Percentiles rank a stretch among this genome's conserved stretches.
phyloP scores from a whole-genome alignment of 2,113 vertebrate species.

The Carassius gibelio region DNA sequence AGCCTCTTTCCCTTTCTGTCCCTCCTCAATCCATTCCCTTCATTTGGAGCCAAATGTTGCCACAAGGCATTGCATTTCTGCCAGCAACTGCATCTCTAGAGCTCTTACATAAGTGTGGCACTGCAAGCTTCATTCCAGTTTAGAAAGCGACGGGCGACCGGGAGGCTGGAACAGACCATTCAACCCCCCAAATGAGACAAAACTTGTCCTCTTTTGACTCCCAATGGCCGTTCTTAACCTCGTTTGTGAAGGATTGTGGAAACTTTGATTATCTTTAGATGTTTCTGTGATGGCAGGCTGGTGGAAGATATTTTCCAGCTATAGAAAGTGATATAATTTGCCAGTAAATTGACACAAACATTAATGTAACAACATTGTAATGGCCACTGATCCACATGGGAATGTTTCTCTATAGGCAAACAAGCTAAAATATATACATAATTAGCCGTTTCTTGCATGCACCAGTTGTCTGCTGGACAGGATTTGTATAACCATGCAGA shows the following conservation, averaged over 20 bases:
- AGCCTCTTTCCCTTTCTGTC: background rate
- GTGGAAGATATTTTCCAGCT: too few species aligned
- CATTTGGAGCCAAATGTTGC: constrained; percentile 16
- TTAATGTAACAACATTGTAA: too few species aligned
- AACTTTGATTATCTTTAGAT: background rate
- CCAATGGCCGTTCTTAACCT: background rate
- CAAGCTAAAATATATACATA: too few species aligned
- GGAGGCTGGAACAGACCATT: background rate
- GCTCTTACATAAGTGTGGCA: constrained; percentile 27
- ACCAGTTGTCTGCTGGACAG: background rate
- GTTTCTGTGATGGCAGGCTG: too few species aligned
- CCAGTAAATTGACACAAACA: too few species aligned
- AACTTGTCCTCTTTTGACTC: background rate
- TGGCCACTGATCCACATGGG: too few species aligned
- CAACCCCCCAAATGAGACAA: background rate
- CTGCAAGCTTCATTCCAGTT: background rate
- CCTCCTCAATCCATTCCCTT: background rate
- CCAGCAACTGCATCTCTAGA: constrained; percentile 37
- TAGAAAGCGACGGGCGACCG: background rate
- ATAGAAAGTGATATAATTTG: too few species aligned
- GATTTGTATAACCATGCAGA: background rate
- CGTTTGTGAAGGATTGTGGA: background rate
- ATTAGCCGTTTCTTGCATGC: too few species aligned
- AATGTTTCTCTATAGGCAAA: too few species aligned
- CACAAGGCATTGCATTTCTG: constrained; percentile 16